phyloP scores from a whole-genome alignment of 2,113 vertebrate species.

The Sinocyclocheilus maitianheensis region DNA sequence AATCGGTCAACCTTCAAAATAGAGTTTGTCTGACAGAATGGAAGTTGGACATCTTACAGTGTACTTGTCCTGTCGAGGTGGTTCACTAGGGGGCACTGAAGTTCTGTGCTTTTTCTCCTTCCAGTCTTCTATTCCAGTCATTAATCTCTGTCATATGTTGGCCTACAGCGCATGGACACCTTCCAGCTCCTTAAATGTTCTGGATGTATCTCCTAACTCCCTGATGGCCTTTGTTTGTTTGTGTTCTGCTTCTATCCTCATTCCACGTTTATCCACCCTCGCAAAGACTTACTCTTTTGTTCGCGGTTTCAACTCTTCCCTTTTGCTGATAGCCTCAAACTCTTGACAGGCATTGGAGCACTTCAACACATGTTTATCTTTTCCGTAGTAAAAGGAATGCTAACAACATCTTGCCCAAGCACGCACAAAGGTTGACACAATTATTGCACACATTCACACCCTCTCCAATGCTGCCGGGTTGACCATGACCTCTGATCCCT shows the following conservation, averaged over 20 bases:
- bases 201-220: slow-evolving; percentile 41
- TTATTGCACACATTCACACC: slow-evolving; percentile 2
- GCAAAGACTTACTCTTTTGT: slow-evolving; percentile 16
- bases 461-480: not conserved
- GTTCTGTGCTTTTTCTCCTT: not conserved
- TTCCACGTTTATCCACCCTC: not conserved
- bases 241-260: not conserved
- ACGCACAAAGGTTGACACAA: not conserved
- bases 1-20: not conserved
- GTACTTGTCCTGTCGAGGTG: too few relatives aligned
- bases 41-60: not conserved
- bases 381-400: slow-evolving; percentile 15
- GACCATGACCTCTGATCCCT: slow-evolving; percentile 30
- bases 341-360: not conserved
- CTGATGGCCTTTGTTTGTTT: slow-evolving; percentile 37
- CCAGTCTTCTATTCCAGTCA: not conserved
- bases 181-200: slow-evolving; percentile 40
- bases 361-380: slow-evolving; percentile 40
- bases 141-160: slow-evolving; percentile 50
- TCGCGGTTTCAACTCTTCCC: not conserved
- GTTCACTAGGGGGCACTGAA: slow-evolving; percentile 43
- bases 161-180: slow-evolving; percentile 47
- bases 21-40: not conserved
- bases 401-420: slow-evolving; percentile 26
- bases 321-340: not conserved